phyloP scores from a whole-genome alignment of 2,797 vertebrate genomes.

The Dendrocincla fuliginosa region DNA sequence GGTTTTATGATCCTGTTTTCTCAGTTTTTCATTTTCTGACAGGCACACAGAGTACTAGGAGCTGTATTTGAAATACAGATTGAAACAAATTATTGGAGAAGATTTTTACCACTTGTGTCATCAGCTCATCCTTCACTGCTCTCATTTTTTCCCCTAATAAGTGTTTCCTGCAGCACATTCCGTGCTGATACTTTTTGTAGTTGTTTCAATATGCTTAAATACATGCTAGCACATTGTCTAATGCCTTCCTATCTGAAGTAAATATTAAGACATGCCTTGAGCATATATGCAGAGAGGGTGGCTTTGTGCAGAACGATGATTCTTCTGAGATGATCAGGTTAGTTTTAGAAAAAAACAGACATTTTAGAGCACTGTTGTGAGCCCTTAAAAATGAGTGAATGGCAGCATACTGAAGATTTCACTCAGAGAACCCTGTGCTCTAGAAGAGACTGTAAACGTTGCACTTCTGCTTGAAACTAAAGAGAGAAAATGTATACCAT shows the following conservation, averaged over 20 bases:
- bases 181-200: neutral
- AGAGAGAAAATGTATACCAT: neutral
- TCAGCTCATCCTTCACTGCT: neutral
- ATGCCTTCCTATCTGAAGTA: neutral
- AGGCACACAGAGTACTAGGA: neutral
- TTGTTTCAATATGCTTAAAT: neutral
- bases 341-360: neutral
- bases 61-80: constrained; percentile 9
- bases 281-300: neutral
- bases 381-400: neutral
- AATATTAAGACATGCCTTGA: neutral
- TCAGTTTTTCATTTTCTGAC: constrained; percentile 32
- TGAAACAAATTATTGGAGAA: neutral
- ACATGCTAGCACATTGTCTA: neutral
- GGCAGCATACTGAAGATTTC: neutral
- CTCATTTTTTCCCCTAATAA: neutral
- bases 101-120: neutral
- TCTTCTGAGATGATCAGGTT: neutral
- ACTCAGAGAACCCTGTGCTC: neutral
- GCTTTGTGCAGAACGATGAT: neutral
- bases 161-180: neutral
- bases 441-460: neutral
- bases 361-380: neutral
- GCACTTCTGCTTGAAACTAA: neutral
- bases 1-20: constrained; percentile 39